These are phyloP conservation scores for Cerastoderma edule DNA, from an alignment of 2,888 invertebrate genomes.

Conservation along the genomic window DNA sequence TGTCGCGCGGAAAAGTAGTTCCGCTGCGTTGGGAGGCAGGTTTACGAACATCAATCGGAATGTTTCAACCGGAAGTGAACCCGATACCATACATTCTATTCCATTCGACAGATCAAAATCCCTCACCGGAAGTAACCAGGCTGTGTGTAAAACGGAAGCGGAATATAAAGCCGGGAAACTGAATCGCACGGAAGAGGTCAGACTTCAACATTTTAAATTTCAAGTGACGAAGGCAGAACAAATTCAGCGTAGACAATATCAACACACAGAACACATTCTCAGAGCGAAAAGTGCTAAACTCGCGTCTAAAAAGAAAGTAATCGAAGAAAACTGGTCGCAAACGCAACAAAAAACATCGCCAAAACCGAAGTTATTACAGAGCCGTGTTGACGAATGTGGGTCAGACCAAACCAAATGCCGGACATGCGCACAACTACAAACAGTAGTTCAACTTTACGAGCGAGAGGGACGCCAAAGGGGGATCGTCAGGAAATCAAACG, in stretches of 20 bases:
- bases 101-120: slow-evolving; percentile 14
- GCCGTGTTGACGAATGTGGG: neutral
- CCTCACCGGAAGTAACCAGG: slow-evolving; percentile 43
- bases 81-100: neutral
- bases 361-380: neutral
- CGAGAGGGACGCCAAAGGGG: slow-evolving; percentile 22
- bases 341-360: neutral
- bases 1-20: neutral
- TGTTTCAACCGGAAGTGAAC: neutral
- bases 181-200: slow-evolving; percentile 55
- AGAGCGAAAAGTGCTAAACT: slow-evolving; percentile 48
- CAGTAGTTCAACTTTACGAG: slow-evolving; percentile 39
- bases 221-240: slow-evolving; percentile 44
- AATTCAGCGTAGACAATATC: slow-evolving; percentile 35
- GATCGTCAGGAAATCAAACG: neutral
- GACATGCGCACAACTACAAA: slow-evolving; percentile 46
- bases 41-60: neutral
- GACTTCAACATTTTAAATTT: slow-evolving; percentile 36
- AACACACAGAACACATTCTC: slow-evolving; percentile 35
- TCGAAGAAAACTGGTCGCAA: slow-evolving; percentile 24
- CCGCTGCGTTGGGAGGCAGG: neutral
- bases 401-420: slow-evolving; percentile 8
- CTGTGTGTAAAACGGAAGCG: slow-evolving; percentile 51
- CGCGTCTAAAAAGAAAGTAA: slow-evolving; percentile 18
- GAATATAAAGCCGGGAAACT: slow-evolving; percentile 54